Evolutionary conservation across 2,113 vertebrate species (phyloP).

Genomic region (Hucho hucho): DNA sequence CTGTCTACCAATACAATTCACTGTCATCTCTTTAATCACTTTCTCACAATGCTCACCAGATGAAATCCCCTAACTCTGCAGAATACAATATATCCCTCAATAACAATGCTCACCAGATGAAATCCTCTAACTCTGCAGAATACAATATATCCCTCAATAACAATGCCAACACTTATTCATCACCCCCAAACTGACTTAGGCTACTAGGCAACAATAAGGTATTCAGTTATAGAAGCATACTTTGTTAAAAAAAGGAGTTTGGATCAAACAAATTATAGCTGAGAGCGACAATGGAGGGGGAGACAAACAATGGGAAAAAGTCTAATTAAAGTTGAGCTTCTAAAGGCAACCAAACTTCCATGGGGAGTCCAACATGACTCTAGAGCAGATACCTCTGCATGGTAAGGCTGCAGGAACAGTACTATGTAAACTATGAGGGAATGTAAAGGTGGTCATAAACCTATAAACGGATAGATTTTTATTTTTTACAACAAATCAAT

Average conservation of each 20-base stretch:
- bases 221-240: slow-evolving; percentile 45
- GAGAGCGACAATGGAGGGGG: slow-evolving; percentile 18
- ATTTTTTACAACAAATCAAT: too few relatives aligned
- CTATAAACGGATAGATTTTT: too few relatives aligned
- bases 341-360: slow-evolving; percentile 7
- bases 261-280: slow-evolving; percentile 20
- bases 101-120: slow-evolving; percentile 36
- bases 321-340: slow-evolving; percentile 18
- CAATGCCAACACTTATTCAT: slow-evolving; percentile 53
- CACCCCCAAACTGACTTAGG: slow-evolving; percentile 25
- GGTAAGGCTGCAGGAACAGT: too few relatives aligned
- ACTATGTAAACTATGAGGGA: too few relatives aligned
- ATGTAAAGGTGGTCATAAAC: too few relatives aligned
- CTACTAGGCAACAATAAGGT: slow-evolving; percentile 20
- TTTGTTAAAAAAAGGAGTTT: slow-evolving; percentile 45
- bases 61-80: slow-evolving; percentile 30
- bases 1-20: slow-evolving; percentile 5
- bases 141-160: slow-evolving; percentile 63
- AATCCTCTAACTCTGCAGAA: slow-evolving; percentile 31
- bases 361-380: too few relatives aligned
- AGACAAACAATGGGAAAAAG: slow-evolving; percentile 36
- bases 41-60: slow-evolving; percentile 6
- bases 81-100: slow-evolving; percentile 63
- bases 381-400: too few relatives aligned
- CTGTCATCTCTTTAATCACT: slow-evolving; percentile 4